Base-by-base conservation (phyloP, 1,140 invertebrate genomes). In the Aphaenogaster floridana region DNA sequence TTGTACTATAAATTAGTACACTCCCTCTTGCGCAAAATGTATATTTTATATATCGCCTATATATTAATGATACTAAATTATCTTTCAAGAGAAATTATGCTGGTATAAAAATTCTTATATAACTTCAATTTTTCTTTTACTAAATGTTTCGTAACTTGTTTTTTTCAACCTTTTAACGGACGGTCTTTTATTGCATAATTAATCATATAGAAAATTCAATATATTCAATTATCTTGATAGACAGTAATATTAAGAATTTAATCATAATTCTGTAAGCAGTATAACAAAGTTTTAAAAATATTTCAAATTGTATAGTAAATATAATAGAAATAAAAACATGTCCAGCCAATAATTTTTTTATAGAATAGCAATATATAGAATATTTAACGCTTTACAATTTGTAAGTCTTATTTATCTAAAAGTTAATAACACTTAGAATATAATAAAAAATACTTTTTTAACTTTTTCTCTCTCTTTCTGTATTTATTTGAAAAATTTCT, bases 101-200 rank as follows among this genome's bases (percentile, higher is more conserved):
- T 72, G 15, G 28, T 15, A 69, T 68, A 34, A 72, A 72, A 52
- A 52, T 72, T 72, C 48, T 72, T 72, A 72, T 52, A 15, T 72
- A 34, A 72, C 28, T 11, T 72, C 36, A 9, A 72, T 7, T 52
- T 72, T 50, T 72, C 7, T 50, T 71, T 71, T 48, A 71, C 28
- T 71, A 8, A 21, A 13, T 48, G 7, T 71, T 71, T 48, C 42
- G 13, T 17, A 71, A 71, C 11, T 48, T 28, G 28, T 69, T 48
- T 71, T 71, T 71, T 71, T 71, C n/a, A 71, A 17, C 7, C 28
- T 34, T 71, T 48, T 34, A 71, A 50, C 6, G 21, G 13, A 52
- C 15, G 8, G 28, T 28, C 28, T 28, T 28, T 28, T 21, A 69
- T 69, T 69, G 28, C 48, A 11, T 52, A 71, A 52, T 72, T 7